Base-by-base conservation (phyloP, 2,888 invertebrate genomes). In the Altica lythri region DNA sequence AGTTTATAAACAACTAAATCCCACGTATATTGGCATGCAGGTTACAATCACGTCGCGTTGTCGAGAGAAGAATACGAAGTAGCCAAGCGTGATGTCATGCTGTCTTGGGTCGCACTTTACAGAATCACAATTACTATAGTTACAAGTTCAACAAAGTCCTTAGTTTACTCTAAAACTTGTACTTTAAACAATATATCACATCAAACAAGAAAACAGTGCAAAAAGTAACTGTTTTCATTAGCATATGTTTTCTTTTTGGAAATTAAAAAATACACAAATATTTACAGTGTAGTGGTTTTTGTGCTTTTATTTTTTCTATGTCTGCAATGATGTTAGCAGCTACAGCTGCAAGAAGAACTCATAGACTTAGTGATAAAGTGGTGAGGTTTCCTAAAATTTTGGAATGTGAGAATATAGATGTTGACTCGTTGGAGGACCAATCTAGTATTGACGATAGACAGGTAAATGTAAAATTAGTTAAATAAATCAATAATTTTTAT, bases 11-110 rank as follows among this genome's bases (percentile, higher is more conserved):
- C n/a, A n/a, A n/a, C 4, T n/a, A 9, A 27, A 27, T 27, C n/a
- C 4, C n/a, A 4, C 10, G 38, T 22, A 13, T 40, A 8, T 40
- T 14, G 40, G 40, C 40, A 40, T 22, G 13, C 13, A 25, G 40
- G 22, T 12, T 40, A 27, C 12, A 40, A 56, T 56, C 46, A 40
- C 57, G 53, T 59, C 59, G 40, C 59, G 65, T 62, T 61, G 65
- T 69, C 68, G 66, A 63, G 65, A 60, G 57, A 55, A 65, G 65
- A 70, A 69, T 69, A 63, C 64, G 65, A 75, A 70, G 69, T 69
- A 75, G 57, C 75, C 71, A 71, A 72, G 67, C 75, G 71, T 75
- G 69, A 69, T 75, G 74, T 77, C 75, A 75, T 75, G 75, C 72
- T 70, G 72, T 71, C 71, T 65, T 72, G 71, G 57, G 69, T 70